Evolutionary conservation across 1,140 invertebrate species (phyloP), one percentile per base, ranked within the genome.

Genomic region (Tetragnatha versicolor): DNA sequence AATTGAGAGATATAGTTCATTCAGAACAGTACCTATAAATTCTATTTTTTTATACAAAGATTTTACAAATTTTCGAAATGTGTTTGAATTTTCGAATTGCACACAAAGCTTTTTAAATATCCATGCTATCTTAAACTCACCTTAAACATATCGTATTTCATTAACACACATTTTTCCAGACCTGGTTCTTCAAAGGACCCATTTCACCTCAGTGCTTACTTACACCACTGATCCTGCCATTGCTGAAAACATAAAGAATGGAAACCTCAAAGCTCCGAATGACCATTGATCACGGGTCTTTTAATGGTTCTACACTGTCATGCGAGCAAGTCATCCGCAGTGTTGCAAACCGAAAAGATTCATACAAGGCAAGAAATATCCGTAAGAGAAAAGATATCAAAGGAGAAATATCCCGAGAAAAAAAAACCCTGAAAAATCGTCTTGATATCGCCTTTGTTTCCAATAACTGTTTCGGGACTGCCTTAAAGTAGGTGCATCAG

Each of bases 221-320:
- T 58, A 17, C 2, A 17, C 31, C 55, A 33, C n/a, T 58, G 5
- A 1, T 35, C 14, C 7, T 0, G 1, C 0, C 4, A 58, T 2
- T 22, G 14, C 2, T 10, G 1, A 31, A 33, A 9, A 58, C 55
- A 58, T 58, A 58, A 58, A 58, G 35, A 58, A 31, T 58, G 5
- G 55, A 58, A 58, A 58, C 55, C 55, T 58, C 55, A 58, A 58
- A 58, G 55, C 55, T 58, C 55, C 17, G 55, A 58, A 58, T 58
- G 35, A 42, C 60, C 60, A 63, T 63, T 39, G 33, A 63, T 63
- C 60, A 63, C 60, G 60, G 27, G 3, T 33, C 60, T 42, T 63
- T 63, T 63, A 63, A 63, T 63, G 60, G 60, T 39, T 63, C 37
- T 42, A 63, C 37, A 63, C 37, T 63, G 60, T 63, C 60, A 63